A percentile compares a stretch with the other conserved stretches of the same genome.
phyloP scores from a whole-genome alignment of 2,113 vertebrate genomes.

The Promerops cafer region DNA sequence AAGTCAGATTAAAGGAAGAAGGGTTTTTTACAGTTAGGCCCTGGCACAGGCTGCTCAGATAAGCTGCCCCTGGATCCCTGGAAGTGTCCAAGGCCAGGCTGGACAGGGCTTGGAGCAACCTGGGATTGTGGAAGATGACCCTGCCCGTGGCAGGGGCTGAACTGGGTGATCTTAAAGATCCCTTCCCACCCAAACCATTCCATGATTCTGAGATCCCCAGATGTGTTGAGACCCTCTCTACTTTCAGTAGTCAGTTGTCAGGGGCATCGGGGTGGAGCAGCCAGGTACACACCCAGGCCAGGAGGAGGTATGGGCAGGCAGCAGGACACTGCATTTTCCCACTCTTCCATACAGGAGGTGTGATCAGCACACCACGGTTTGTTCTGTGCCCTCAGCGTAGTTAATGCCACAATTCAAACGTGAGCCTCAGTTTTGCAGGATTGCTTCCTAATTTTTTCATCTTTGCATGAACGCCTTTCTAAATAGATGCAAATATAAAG shows the following conservation, averaged over 20 bases:
- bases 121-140: not conserved
- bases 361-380: not conserved
- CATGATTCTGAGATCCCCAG: not conserved
- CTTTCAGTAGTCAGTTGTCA: not conserved
- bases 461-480: not conserved
- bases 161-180: not conserved
- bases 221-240: not conserved
- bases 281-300: not conserved
- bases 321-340: not conserved
- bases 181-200: not conserved
- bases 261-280: not conserved
- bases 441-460: not conserved
- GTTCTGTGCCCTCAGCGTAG: not conserved
- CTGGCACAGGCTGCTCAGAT: not conserved
- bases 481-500: not conserved
- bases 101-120: rapidly evolving
- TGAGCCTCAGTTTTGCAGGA: not conserved
- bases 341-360: not conserved
- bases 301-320: not conserved
- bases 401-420: not conserved
- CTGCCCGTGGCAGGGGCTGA: not conserved
- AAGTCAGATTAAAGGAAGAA: not conserved
- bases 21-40: too few relatives aligned
- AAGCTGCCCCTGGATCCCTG: not conserved
- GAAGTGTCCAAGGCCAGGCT: not conserved